Base-by-base conservation (phyloP, 2,113 vertebrate species). In the Cyrtonyx montezumae region DNA sequence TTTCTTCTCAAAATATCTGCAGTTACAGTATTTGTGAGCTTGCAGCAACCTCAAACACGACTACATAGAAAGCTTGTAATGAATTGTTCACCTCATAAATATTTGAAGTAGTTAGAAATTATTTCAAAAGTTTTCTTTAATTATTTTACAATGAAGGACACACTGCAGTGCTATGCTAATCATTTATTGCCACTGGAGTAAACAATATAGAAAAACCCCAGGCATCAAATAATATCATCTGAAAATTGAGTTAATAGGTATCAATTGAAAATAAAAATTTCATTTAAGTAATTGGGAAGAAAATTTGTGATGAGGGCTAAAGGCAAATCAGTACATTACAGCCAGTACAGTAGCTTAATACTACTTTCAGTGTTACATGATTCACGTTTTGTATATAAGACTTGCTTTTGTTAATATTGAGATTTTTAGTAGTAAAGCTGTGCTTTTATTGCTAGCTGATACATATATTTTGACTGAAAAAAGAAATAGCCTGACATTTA, bases 401-500 rank as follows among this genome's bases (percentile, higher is more conserved):
- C 58, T 53, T 8, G 3, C 2, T 84, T 89, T 87, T 81, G 43
- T 73, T 87, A 89, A 76, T 69, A 69, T 48, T 79, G 8, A 12
- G 61, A 16, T 5, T 43, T 71, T 20, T 51, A 36, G 7, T 17
- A 79, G 63, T 81, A 90, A 51, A 62, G 11, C 6, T 81, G 22
- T 79, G 13, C 7, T 89, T 87, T 87, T 61, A 14, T 36, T 91
- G 49, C 84, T 80, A 55, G 9, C 67, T 75, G 7, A 61, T 51
- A 48, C 13, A 84, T 28, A 45, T 20, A 2, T 73, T 89, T 94
- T 69, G 6, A 69, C 82, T 61, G 48, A 7, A 62, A 84, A 84
- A 32, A 89, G 87, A 40, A 73, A 65, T 69, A 45, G 43, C 62
- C 81, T 89, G 89, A 84, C 70, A 76, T 91, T 79, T 61, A 74